Conservation (phyloP, 2,888 invertebrate species). For the Microchrysa polita region DNA sequence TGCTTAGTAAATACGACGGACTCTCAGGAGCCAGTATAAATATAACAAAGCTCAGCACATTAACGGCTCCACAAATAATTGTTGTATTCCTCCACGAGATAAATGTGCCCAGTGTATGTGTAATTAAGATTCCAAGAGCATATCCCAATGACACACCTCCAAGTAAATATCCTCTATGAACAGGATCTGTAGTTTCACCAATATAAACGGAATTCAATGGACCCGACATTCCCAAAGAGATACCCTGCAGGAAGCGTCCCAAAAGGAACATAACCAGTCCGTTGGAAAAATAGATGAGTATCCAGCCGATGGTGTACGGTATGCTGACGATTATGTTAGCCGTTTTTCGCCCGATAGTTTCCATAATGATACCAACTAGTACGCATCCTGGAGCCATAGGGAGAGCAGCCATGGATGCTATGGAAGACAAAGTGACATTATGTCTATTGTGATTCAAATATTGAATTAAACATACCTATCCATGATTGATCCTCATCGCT, state of each 20-base stretch:
- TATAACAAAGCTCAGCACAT: conserved; percentile 66
- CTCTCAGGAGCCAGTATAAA: conserved; percentile 70
- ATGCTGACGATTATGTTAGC: conserved; percentile 69
- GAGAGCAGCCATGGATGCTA: conserved; percentile 71
- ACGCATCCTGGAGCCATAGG: conserved; percentile 74
- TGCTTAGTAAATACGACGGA: conserved; percentile 71
- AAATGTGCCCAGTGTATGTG: conserved; percentile 71
- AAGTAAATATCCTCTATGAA: conserved; percentile 69
- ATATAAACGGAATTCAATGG: conserved; percentile 69
- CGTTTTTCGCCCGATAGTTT: conserved; percentile 69
- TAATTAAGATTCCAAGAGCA: conserved; percentile 68
- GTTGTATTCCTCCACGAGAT: conserved; percentile 72
- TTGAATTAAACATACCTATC: conserved; percentile 65
- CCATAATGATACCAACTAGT: conserved; percentile 70
- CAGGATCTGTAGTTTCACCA: conserved; percentile 70
- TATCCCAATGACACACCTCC: conserved; percentile 69
- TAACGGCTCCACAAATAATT: conserved; percentile 67
- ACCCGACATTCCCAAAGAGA: conserved; percentile 69
- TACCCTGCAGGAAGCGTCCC: conserved; percentile 69
- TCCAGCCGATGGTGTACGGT: conserved; percentile 71
- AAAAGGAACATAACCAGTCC: conserved; percentile 66
- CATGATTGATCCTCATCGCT: conserved; percentile 68
- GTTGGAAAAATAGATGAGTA: conserved; percentile 67
- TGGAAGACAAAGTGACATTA: conserved; percentile 17
- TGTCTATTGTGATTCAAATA: too few species aligned